Evolutionary conservation across 2,797 vertebrate species (phyloP), one percentile per base, ranked within the genome.

Genomic region (Hoplostethus atlanticus): DNA sequence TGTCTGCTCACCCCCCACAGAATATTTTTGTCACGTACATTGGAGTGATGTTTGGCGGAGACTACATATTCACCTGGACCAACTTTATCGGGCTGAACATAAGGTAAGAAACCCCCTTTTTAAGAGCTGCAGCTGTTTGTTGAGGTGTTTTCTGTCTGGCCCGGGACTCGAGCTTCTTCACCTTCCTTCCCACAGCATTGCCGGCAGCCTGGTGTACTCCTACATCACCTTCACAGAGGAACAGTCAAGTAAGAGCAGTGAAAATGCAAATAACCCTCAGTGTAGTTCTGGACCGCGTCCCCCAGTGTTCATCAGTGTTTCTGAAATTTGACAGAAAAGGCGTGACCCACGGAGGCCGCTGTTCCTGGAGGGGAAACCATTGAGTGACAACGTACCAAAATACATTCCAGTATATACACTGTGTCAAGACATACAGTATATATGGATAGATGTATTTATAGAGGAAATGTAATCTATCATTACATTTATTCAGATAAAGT

Each of bases 51-150:
- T 96, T 99, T 79, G 98, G 98, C 76, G 97, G 97, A 70, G 98
- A 99, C 92, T 99, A 99, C 92, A 97, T 99, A 90, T 99, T 99
- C 93, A 95, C 95, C 1, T 99, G 98, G 98, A 97, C 95, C 8
- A 99, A 99, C 90, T 99, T 99, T 81, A 80, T 98, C 53, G 98
- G 98, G 64, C 91, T 99, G 74, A 98, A 99, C 91, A 97, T 99
- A 92, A 99, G 98, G 98, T 99, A 76, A 71, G 76, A 34, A 47
- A 36, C 28, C 28, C 7, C 5, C 21, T 21, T 13, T n/a, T 48
- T 3, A 11, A 11, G 9, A 30, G 50, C 46, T 52, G 55, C 7
- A 61, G 56, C 52, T 36, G n/a, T 21, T 25, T 40, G 28, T 16
- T 16, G 60, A 63, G 15, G 15, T 40, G 38, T 3, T 38, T 1